Evolutionary conservation across 2,797 vertebrate species (phyloP), one percentile per base, ranked within the genome.

Genomic region (Channa striata): DNA sequence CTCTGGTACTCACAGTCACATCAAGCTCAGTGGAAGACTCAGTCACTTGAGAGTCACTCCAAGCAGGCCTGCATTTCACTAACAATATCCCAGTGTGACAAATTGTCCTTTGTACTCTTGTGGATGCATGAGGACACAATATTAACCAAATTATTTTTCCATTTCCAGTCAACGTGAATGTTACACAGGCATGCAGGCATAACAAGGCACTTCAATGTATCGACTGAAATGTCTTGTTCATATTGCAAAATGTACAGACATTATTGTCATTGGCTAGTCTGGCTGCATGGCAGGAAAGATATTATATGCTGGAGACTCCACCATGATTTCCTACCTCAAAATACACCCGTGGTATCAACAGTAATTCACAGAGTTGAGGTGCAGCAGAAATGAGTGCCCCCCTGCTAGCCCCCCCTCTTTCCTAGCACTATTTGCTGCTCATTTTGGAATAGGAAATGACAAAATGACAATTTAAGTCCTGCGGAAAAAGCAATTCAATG

Each of bases 1-100:
- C 68, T 83, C 63, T 74, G 73, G 82, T 72, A 47, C 47, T 71
- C 59, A 9, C 21, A 25, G 78, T 36, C 48, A 66, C 56, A 73
- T 14, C 16, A 40, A 74, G 49, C 79, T 71, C 59, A 23, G 60
- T 3, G 59, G 53, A 73, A 52, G 25, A 59, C 19, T 23, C 43
- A 50, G 54, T 36, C 71, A 77, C 25, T 40, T 10, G 20, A 76
- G 67, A 65, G 66, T 52, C 63, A 58, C 57, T 86, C 68, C 66
- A 77, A 46, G 77, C 64, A 44, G 56, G 30, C 17, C 39, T 39
- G 48, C 23, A 62, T 79, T 53, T 44, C 42, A 62, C 60, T 21
- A 8, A 57, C 23, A 57, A 67, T 49, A 61, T 59, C 37, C 21
- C 40, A 64, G 60, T 30, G 20, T 63, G 72, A 67, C 67, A 53